Evolutionary conservation across 2,113 vertebrate genomes (phyloP), one percentile per base, ranked within the genome.

Genomic region (Patagioenas fasciata): DNA sequence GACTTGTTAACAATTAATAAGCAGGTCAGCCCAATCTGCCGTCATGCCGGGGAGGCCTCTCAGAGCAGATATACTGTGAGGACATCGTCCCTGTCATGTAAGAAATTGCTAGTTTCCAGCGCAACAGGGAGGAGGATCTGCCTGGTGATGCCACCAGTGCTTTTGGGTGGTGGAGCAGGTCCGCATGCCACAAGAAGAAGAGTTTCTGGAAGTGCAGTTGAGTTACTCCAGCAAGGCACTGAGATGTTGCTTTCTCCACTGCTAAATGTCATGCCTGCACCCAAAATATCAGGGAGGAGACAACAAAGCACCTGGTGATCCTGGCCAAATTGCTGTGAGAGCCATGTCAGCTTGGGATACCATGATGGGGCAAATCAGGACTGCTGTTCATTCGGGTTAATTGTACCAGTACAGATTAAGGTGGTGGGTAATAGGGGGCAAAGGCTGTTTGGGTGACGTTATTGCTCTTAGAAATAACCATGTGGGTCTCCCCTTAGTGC

Each of bases 1-100:
- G 20, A 38, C 18, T 36, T 34, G 38, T 85, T n/a, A 94, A 93
- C 56, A 71, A 67, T 71, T 80, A 53, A 90, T 34, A 48, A 94
- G 56, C 69, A 38, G 67, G 48, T 83, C 88, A 93, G 40, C 44
- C 57, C 91, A 78, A 51, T 71, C 44, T 77, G 50, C 20, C 66
- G 15, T 60, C 48, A 26, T 0, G 1, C 64, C 10, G 4, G 26
- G 57, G 53, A 73, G 60, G 51, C 84, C 56, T 80, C 62, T 56
- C 28, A n/a, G 78, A 80, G 40, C 47, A 53, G 28, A 9, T 42
- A 36, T 47, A 74, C 56, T 29, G 16, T 32, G 64, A 74, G 67
- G 34, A 80, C 42, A 42, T 20, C 15, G 3, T 82, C 51, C 24
- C 51, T 89, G 9, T 36, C 20, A 2, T 8, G 29, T 47, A 47